Percentiles rank a stretch among this genome's conserved stretches.
phyloP scores from a whole-genome alignment of 2,797 vertebrate genomes.

The Natrix natrix region DNA sequence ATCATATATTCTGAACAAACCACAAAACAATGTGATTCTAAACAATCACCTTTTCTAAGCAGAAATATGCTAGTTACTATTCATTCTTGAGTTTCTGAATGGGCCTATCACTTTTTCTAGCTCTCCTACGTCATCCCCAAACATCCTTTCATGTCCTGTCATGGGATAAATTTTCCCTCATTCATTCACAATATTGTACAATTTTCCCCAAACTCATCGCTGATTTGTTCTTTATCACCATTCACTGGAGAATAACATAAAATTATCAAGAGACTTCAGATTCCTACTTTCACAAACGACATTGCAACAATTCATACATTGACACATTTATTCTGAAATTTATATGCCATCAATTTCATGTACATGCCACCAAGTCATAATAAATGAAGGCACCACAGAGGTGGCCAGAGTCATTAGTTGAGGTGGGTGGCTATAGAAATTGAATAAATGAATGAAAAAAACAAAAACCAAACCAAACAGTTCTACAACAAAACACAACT shows the following conservation, averaged over 20 bases:
- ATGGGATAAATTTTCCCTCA: not conserved
- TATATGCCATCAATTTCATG: not conserved
- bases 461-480: too few species aligned
- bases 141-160: not conserved
- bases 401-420: not conserved
- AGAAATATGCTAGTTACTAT: not conserved
- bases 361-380: not conserved
- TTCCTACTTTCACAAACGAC: not conserved
- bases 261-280: not conserved
- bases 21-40: not conserved
- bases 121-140: not conserved
- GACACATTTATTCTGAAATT: not conserved
- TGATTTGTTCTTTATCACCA: not conserved
- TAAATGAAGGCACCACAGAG: not conserved
- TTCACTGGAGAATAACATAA: not conserved
- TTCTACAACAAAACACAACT: too few species aligned
- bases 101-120: not conserved
- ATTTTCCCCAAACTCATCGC: not conserved
- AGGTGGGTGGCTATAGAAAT: not conserved
- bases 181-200: not conserved
- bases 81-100: not conserved
- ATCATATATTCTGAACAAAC: not conserved
- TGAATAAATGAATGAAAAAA: too few species aligned
- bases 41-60: not conserved
- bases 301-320: not conserved